Percentiles rank a stretch among this genome's conserved stretches.
Evolutionary conservation across 2,888 invertebrate genomes (phyloP).

Genomic region (Thyatira batis): DNA sequence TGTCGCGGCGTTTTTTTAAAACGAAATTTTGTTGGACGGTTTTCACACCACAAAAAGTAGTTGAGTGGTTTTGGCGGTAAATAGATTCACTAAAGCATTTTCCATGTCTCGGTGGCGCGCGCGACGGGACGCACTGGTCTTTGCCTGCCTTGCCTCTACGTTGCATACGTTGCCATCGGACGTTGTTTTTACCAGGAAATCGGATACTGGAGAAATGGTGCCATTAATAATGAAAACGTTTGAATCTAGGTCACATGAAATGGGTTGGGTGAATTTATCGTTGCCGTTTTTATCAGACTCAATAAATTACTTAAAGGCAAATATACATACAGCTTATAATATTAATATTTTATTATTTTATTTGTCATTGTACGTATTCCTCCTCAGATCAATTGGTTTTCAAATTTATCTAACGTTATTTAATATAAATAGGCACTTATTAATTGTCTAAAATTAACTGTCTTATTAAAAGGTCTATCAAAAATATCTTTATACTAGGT

Average conservation of each 20-base stretch:
- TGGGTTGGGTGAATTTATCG: not conserved
- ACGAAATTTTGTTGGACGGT: conserved; percentile 42
- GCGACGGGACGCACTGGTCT: conserved; percentile 28
- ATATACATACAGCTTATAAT: too few relatives aligned
- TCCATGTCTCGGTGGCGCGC: conserved; percentile 59
- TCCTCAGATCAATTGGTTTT: too few relatives aligned
- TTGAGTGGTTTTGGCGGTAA: conserved; percentile 61
- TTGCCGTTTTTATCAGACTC: not conserved
- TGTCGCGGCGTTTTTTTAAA: conserved; percentile 19
- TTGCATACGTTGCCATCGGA: conserved; percentile 6
- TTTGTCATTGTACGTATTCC: too few relatives aligned
- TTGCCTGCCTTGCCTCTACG: conserved; percentile 1
- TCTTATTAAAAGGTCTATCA: too few relatives aligned
- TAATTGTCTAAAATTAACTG: too few relatives aligned
- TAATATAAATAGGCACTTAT: too few relatives aligned
- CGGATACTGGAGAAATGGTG: not conserved
- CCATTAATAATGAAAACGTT: not conserved
- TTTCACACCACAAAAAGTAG: conserved; percentile 51
- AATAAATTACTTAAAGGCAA: conserved; percentile 1
- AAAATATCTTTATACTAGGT: not conserved
- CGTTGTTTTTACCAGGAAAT: not conserved
- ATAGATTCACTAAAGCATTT: conserved; percentile 75
- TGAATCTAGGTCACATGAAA: not conserved
- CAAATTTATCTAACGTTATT: too few relatives aligned
- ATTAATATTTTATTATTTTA: too few relatives aligned